phyloP scores from a whole-genome alignment of 2,888 invertebrate genomes.

The Torymus aiolomorphi region DNA sequence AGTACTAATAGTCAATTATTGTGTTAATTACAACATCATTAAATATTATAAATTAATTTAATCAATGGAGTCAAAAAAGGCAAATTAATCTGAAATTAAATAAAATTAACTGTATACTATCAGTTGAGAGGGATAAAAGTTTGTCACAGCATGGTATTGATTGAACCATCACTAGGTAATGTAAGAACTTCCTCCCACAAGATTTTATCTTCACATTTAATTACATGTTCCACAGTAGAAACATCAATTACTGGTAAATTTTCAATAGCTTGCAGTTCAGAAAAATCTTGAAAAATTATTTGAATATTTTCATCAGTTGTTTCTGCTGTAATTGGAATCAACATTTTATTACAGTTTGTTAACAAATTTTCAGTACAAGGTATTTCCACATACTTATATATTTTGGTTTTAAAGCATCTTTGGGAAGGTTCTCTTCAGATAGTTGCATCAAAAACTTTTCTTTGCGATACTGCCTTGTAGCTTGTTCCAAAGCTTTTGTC shows the following conservation, averaged over 20 bases:
- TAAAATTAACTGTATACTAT: no score
- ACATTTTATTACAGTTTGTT: not conserved
- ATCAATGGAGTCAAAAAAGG: no score
- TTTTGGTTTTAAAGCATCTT: slow-evolving; percentile 19
- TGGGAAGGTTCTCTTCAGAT: no score
- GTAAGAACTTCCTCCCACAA: slow-evolving; percentile 53
- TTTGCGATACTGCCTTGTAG: slow-evolving; percentile 75
- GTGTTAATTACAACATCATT: no score
- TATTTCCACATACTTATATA: slow-evolving; percentile 33
- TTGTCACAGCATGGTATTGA: slow-evolving; percentile 35
- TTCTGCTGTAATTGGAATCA: slow-evolving; percentile 30
- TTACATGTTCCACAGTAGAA: slow-evolving; percentile 28
- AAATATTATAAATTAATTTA: no score
- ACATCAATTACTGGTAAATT: slow-evolving; percentile 48
- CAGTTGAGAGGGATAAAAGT: no score
- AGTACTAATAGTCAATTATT: no score
- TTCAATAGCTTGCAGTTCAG: slow-evolving; percentile 30
- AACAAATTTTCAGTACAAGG: no score
- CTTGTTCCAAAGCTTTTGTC: slow-evolving; percentile 77
- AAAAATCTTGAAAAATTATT: slow-evolving; percentile 52
- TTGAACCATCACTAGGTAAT: slow-evolving; percentile 31
- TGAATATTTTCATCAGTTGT: slow-evolving; percentile 45
- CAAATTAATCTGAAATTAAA: no score
- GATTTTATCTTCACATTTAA: slow-evolving; percentile 37
- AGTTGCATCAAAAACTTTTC: slow-evolving; percentile 69